phyloP scores from a whole-genome alignment of 2,113 vertebrate species.

The Eulemur rufifrons region DNA sequence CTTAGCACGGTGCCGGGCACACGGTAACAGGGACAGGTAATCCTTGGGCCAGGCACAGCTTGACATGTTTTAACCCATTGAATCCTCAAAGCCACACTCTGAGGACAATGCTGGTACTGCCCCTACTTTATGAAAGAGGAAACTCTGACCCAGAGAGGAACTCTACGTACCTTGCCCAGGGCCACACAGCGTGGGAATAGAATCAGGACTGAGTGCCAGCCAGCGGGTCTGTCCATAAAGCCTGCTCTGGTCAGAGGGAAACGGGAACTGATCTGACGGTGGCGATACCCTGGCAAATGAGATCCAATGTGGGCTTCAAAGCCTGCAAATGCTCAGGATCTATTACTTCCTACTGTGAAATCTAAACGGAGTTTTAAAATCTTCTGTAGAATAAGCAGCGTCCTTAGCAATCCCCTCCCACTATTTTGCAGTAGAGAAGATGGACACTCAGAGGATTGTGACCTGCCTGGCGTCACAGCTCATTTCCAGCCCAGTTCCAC shows the following conservation, averaged over 20 bases:
- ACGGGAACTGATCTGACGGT: neutral
- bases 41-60: neutral
- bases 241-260: accelerated
- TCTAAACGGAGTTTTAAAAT: neutral
- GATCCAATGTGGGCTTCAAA: neutral
- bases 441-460: neutral
- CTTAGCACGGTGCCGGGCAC: neutral
- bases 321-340: neutral
- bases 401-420: neutral
- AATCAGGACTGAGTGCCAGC: neutral
- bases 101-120: no score
- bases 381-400: neutral
- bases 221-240: neutral
- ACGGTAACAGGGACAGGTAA: no score
- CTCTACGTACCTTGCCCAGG: no score
- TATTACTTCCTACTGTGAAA: neutral
- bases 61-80: no score
- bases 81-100: neutral
- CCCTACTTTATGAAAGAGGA: neutral
- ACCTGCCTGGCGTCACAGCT: neutral
- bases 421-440: neutral
- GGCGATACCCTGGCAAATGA: neutral
- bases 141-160: neutral
- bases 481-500: neutral
- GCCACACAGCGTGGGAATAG: neutral